A percentile compares a stretch with the other conserved stretches of the same genome.
Evolutionary conservation across 2,888 invertebrate species (phyloP).

Genomic region (Lithophane socia): DNA sequence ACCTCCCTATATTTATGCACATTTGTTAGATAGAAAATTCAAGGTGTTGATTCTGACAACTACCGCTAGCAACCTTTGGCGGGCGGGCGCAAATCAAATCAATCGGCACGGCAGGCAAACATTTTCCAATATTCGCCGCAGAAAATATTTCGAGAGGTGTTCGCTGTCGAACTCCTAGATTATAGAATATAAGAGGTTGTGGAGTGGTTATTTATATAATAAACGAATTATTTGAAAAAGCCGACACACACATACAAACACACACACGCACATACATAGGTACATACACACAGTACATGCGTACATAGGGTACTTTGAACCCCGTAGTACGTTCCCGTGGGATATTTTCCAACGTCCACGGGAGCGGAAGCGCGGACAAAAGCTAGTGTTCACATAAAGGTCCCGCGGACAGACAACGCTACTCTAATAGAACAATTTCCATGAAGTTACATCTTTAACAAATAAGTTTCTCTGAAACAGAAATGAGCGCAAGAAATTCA

Average conservation of each 20-base stretch:
- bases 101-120: constrained; percentile 78
- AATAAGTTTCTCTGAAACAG: background rate
- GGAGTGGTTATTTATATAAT: no score
- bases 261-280: no score
- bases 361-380: no score
- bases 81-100: constrained; percentile 81
- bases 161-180: constrained; percentile 63
- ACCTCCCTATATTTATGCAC: constrained; percentile 55
- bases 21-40: constrained; percentile 57
- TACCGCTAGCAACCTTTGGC: constrained; percentile 68
- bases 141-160: constrained; percentile 74
- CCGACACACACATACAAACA: no score
- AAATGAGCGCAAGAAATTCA: background rate
- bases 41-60: constrained; percentile 69
- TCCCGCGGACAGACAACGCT: background rate
- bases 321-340: no score
- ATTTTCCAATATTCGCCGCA: constrained; percentile 79
- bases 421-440: background rate
- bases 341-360: no score
- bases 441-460: no score
- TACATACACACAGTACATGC: no score
- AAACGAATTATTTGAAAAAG: no score
- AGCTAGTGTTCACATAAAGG: background rate
- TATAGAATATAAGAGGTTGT: constrained; percentile 53
- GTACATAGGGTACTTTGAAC: no score